Base-by-base conservation (phyloP, 30 jellyfish, hydroid and myxozoan species). In the Hydra vulgaris region DNA sequence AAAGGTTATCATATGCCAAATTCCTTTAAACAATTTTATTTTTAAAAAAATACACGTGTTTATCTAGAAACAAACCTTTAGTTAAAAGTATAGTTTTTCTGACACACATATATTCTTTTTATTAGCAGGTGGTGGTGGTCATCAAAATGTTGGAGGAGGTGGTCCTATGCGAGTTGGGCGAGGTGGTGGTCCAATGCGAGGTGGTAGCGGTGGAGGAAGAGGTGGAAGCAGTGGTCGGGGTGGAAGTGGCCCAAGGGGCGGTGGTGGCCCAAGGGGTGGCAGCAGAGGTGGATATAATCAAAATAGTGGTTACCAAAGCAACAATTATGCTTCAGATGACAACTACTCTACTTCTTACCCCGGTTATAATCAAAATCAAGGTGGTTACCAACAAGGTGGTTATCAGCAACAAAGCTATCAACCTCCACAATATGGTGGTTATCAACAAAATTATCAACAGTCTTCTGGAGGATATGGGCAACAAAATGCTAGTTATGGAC, bases 201-300 rank as follows among this genome's bases (percentile, higher is more conserved):
- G 92, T 3, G 86, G 89, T 25, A 89, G 87, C 4, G 75, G 82
- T 18, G 95, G 89, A 24, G 72, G 78, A 24, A 85, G 88, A 66
- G 27, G 76, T 1, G 87, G 84, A 61, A 52, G 72, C 8, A 68
- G 81, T 18, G 84, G 88, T 7, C 40, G 78, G 18, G 66, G 76
- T 71, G 97, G 96, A 18, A 82, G 92, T 27, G 78, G 85, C 7
- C 89, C 95, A 18, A 88, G 95, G 23, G 83, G 88, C 15, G 81
- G 98, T 0, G 89, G 89, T 79, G 89, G 88, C 19, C 18, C 94
- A 22, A 94, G 96, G 40, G 92, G 96, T 0, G 88, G 98, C 40
- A 72, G 94, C 54, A 76, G 96, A 20, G 88, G 88, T 22, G 82
- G 92, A 55, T 82, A 79, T 18, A 27, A 66, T 17, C 69, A 24